A percentile compares a stretch with the other conserved stretches of the same genome.
Evolutionary conservation across 1,140 invertebrate genomes (phyloP).

Genomic region (Argopecten irradians): DNA sequence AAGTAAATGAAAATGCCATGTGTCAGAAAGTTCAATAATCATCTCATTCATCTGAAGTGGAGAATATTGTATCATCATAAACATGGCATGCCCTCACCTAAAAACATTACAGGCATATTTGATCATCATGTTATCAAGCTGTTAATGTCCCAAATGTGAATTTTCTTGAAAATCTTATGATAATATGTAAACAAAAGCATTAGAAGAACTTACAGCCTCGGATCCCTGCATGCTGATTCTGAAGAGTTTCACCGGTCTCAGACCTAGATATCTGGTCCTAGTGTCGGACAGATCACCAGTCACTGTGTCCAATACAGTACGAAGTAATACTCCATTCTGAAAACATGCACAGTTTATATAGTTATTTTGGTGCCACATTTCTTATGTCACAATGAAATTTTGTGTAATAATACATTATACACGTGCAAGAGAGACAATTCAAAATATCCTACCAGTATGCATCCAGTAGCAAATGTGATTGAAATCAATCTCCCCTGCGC

Average conservation of each 20-base stretch:
- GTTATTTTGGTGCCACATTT: no score
- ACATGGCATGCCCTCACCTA: not conserved
- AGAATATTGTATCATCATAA: not conserved
- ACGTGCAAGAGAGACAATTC: no score
- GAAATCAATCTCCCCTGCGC: no score
- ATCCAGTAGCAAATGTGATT: no score
- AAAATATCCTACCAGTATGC: no score
- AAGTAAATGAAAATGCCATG: not conserved
- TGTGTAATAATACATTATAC: no score
- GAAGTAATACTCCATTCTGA: slow-evolving; percentile 96
- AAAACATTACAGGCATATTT: not conserved
- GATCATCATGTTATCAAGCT: no score
- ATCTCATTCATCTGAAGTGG: not conserved
- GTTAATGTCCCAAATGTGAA: no score
- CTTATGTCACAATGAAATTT: no score
- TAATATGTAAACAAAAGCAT: not conserved
- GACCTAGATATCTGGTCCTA: slow-evolving; percentile 95
- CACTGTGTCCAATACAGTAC: slow-evolving; percentile 97
- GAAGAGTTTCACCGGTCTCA: slow-evolving; percentile 96
- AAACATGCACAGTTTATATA: slow-evolving; percentile 49
- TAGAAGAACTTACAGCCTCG: slow-evolving; percentile 86
- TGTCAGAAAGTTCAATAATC: slow-evolving; percentile 18
- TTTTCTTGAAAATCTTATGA: no score
- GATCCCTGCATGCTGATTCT: slow-evolving; percentile 95
- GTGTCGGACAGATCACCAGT: slow-evolving; percentile 98